A percentile compares a stretch with the other conserved stretches of the same genome.
These are phyloP conservation scores for Anaspis maculata DNA, from an alignment of 2,888 invertebrate genomes.

Conservation along the genomic window DNA sequence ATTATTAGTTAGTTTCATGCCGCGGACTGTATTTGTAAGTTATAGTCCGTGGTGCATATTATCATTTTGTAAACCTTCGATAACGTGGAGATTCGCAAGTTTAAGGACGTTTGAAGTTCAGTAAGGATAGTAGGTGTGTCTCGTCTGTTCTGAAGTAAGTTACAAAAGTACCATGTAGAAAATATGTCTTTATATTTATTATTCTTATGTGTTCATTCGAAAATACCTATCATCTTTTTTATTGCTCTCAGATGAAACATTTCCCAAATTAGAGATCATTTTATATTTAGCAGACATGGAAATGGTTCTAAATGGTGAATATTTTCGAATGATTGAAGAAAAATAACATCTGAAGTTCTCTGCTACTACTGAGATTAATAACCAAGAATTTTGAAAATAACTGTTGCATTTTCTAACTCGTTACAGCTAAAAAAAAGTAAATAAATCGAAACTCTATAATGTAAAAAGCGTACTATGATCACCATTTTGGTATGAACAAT, in stretches of 20 bases:
- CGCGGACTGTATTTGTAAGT: conserved; percentile 45
- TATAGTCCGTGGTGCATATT: conserved; percentile 35
- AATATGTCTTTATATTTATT: conserved; percentile 15
- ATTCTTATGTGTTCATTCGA: conserved; percentile 19
- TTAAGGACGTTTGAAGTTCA: conserved; percentile 25
- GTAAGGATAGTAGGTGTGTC: conserved; percentile 25
- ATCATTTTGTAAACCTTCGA: conserved; percentile 22
- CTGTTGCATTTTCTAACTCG: conserved; percentile 16
- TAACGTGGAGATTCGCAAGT: conserved; percentile 27
- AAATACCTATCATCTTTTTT: conserved; percentile 11
- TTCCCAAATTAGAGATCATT: no score
- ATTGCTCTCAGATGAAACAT: no score
- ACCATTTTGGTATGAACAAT: conserved; percentile 23
- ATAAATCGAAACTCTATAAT: conserved; percentile 7
- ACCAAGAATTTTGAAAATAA: no score
- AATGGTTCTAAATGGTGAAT: no score
- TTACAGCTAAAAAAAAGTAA: conserved; percentile 19
- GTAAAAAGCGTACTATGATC: conserved; percentile 16
- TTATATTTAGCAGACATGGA: no score
- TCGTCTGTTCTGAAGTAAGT: conserved; percentile 29
- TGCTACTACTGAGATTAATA: no score
- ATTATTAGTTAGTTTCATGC: conserved; percentile 25
- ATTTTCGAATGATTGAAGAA: no score
- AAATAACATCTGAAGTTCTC: no score
- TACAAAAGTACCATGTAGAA: conserved; percentile 26